Percentiles rank a stretch among this genome's conserved stretches.
phyloP scores from a whole-genome alignment of 30 jellyfish, hydroid and myxozoan genomes.

The Chrysaora quinquecirrha region DNA sequence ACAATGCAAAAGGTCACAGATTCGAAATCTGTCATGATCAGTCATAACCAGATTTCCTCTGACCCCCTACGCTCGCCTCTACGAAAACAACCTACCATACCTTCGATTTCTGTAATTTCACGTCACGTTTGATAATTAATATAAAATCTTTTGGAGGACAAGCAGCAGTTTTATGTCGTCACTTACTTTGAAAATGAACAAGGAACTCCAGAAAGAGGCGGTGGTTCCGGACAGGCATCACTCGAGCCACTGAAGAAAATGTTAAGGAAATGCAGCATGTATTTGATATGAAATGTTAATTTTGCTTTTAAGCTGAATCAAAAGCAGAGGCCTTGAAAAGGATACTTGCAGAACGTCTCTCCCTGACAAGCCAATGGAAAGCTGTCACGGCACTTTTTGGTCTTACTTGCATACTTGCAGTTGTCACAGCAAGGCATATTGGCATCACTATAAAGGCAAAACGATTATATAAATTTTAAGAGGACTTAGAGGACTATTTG shows the following conservation, averaged over 20 bases:
- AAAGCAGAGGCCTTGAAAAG: slow-evolving; percentile 8
- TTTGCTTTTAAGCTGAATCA: background rate
- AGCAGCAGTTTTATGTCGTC: too few relatives aligned
- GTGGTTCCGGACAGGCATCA: slow-evolving; percentile 72
- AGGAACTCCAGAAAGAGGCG: slow-evolving; percentile 63
- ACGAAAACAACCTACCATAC: too few relatives aligned
- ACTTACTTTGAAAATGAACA: slow-evolving; percentile 57
- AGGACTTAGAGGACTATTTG: too few relatives aligned
- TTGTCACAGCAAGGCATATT: slow-evolving; percentile 82
- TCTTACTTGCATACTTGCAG: slow-evolving; percentile 59
- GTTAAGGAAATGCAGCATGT: slow-evolving; percentile 18
- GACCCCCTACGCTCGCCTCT: too few relatives aligned
- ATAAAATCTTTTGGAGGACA: too few relatives aligned
- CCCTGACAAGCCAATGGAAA: slow-evolving; percentile 76
- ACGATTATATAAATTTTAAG: too few relatives aligned
- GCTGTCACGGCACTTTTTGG: slow-evolving; percentile 79
- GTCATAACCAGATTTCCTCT: too few relatives aligned
- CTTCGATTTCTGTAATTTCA: too few relatives aligned
- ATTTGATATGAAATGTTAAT: too few relatives aligned
- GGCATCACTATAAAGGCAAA: slow-evolving; percentile 69
- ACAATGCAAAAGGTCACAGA: too few relatives aligned
- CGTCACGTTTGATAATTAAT: too few relatives aligned
- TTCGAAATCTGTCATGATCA: too few relatives aligned
- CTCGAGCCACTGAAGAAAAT: slow-evolving; percentile 31
- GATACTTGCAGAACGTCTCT: slow-evolving; percentile 85